A percentile compares a stretch with the other conserved stretches of the same genome.
Evolutionary conservation across 2,888 invertebrate species (phyloP).

Genomic region (Molorchus minor): DNA sequence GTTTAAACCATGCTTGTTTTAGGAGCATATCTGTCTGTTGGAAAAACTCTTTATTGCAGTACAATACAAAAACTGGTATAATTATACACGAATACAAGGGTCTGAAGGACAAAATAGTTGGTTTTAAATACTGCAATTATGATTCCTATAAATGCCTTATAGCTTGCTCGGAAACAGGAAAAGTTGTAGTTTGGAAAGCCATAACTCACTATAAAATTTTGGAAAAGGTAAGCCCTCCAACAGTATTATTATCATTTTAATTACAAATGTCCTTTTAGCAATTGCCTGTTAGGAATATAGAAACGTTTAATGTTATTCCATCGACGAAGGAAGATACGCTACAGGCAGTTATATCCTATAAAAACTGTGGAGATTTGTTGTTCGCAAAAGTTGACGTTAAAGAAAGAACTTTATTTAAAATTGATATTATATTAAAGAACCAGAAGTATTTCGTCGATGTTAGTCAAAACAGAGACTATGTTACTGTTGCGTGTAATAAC

Average conservation of each 20-base stretch:
- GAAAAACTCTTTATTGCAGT: conserved; percentile 69
- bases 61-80: conserved; percentile 73
- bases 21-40: conserved; percentile 72
- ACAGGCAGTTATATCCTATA: conserved; percentile 46
- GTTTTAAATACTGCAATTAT: conserved; percentile 63
- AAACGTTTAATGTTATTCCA: conserved; percentile 44
- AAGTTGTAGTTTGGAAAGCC: conserved; percentile 68
- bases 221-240: conserved; percentile 60
- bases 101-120: conserved; percentile 64
- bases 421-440: conserved; percentile 32
- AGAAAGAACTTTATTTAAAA: conserved; percentile 30
- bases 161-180: conserved; percentile 67
- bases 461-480: conserved; percentile 44
- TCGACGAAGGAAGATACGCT: conserved; percentile 37
- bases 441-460: conserved; percentile 43
- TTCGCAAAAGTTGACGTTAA: conserved; percentile 43
- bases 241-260: not conserved
- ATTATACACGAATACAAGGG: conserved; percentile 68
- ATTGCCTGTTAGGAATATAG: conserved; percentile 37
- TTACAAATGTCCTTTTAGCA: conserved; percentile 40
- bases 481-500: conserved; percentile 46
- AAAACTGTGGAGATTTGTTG: conserved; percentile 25
- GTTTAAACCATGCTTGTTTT: conserved; percentile 36
- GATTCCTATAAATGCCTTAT: conserved; percentile 62
- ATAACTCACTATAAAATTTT: conserved; percentile 64